phyloP scores from a whole-genome alignment of 2,113 vertebrate species.

The Odocoileus hemionus region DNA sequence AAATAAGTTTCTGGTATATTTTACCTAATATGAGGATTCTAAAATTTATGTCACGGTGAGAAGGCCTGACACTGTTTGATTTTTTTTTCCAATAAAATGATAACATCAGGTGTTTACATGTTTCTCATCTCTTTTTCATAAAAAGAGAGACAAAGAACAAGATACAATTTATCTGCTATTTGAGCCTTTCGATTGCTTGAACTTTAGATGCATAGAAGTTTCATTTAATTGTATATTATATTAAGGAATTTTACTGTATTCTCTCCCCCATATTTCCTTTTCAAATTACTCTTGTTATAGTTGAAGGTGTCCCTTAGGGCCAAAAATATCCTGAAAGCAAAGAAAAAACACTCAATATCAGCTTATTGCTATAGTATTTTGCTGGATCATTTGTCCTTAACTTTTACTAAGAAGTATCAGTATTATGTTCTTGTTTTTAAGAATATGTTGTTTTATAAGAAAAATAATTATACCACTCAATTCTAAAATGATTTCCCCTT shows the following conservation, averaged over 20 bases:
- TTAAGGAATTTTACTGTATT: neutral
- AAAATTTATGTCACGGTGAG: neutral
- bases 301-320: neutral
- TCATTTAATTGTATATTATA: neutral
- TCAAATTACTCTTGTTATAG: neutral
- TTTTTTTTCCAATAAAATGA: conserved; percentile 13
- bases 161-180: neutral
- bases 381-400: neutral
- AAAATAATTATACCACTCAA: neutral
- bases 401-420: neutral
- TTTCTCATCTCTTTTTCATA: neutral
- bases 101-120: neutral
- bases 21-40: neutral
- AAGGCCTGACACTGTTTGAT: neutral
- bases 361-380: neutral
- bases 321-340: neutral
- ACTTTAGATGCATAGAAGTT: neutral
- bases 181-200: neutral
- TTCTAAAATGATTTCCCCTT: neutral
- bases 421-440: neutral
- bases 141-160: neutral
- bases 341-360: neutral
- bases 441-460: neutral
- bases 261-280: neutral
- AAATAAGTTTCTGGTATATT: neutral